phyloP scores from a whole-genome alignment of 2,888 invertebrate genomes.

The Andrena fulva region DNA sequence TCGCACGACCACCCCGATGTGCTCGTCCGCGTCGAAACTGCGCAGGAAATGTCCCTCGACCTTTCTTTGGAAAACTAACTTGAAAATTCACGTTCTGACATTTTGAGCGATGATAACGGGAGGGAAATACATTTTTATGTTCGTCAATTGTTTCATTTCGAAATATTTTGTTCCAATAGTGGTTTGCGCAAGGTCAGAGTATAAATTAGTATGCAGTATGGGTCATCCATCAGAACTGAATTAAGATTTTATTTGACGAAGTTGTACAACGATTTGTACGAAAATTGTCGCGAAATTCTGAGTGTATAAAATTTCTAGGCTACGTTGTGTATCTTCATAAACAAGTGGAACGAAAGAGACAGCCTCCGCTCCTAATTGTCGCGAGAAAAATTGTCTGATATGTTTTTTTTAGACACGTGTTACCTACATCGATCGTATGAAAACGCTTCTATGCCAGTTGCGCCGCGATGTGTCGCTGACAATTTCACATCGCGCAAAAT shows the following conservation, averaged over 20 bases:
- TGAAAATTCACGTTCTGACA: background rate
- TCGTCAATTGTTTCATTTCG: too few relatives aligned
- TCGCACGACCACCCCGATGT: background rate
- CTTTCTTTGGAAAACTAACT: background rate
- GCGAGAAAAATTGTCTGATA: slow-evolving; percentile 45
- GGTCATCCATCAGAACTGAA: too few relatives aligned
- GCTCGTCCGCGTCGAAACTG: too few relatives aligned
- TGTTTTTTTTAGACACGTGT: slow-evolving; percentile 43
- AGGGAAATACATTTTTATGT: too few relatives aligned
- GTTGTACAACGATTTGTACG: too few relatives aligned
- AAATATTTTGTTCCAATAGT: too few relatives aligned
- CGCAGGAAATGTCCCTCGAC: too few relatives aligned
- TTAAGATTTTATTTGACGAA: too few relatives aligned
- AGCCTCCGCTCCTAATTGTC: slow-evolving; percentile 42
- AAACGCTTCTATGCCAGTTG: slow-evolving; percentile 50
- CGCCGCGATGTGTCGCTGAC: slow-evolving; percentile 51
- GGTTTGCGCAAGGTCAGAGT: too few relatives aligned
- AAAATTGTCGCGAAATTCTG: too few relatives aligned
- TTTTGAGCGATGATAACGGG: too few relatives aligned
- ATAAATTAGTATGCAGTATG: too few relatives aligned
- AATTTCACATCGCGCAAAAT: slow-evolving; percentile 63
- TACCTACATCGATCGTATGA: slow-evolving; percentile 72
- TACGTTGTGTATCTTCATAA: background rate
- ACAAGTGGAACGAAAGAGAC: slow-evolving; percentile 22
- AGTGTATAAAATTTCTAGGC: background rate